phyloP scores from a whole-genome alignment of 1,140 invertebrate species.

The Tribolium castaneum region DNA sequence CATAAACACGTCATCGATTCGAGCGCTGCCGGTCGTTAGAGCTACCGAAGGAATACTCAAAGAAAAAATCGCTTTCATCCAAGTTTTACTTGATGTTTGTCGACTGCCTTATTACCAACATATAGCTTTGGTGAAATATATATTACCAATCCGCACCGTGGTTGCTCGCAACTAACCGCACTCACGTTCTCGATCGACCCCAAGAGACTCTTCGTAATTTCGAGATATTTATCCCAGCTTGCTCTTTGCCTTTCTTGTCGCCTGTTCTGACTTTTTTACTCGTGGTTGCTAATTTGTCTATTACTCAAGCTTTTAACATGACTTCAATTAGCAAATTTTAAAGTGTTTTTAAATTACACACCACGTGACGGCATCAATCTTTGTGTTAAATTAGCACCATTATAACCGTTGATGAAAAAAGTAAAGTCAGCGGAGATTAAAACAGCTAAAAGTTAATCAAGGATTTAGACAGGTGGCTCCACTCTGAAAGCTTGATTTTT shows the following conservation, averaged over 20 bases:
- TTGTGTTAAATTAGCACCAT: background rate
- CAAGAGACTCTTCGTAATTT: background rate
- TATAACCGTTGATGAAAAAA: background rate
- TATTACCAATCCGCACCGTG: background rate
- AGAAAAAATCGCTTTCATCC: background rate
- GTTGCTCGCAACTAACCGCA: slow-evolving; percentile 6
- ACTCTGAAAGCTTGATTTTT: background rate
- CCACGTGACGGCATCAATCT: background rate
- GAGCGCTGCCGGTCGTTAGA: slow-evolving; percentile 48
- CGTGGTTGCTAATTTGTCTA: background rate
- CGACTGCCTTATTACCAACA: background rate
- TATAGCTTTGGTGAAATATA: slow-evolving; percentile 2
- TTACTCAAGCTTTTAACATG: background rate
- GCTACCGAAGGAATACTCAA: background rate
- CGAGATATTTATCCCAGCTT: background rate
- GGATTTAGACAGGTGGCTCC: background rate
- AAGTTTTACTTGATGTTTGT: background rate
- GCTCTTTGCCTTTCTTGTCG: background rate
- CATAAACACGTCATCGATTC: slow-evolving; percentile 56
- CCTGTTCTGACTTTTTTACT: too few species aligned
- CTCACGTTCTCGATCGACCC: slow-evolving; percentile 13
- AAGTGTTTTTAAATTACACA: background rate
- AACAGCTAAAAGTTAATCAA: background rate
- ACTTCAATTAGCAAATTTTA: background rate
- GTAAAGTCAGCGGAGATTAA: background rate